These are phyloP conservation scores for Erpornis zantholeuca DNA, from an alignment of 2,113 vertebrate genomes.

Conservation along the genomic window DNA sequence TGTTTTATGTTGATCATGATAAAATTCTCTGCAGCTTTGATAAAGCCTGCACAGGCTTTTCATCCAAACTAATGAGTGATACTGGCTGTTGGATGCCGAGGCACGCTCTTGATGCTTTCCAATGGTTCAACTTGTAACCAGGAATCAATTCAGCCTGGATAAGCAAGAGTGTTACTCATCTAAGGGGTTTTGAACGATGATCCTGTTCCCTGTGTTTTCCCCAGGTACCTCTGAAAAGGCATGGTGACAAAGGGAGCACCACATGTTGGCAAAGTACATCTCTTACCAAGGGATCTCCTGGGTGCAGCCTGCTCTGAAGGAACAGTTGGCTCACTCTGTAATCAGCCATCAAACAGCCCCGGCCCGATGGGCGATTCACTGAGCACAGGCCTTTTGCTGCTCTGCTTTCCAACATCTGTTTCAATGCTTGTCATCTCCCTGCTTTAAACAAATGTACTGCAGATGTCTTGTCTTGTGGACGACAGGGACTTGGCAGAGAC, in stretches of 20 bases:
- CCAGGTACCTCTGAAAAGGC: neutral
- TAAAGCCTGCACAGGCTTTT: constrained; percentile 43
- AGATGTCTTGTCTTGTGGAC: constrained; percentile 60
- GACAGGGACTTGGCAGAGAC: constrained; percentile 50
- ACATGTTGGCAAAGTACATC: neutral
- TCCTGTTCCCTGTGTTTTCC: neutral
- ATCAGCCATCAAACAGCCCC: constrained; percentile 52
- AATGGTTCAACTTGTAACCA: neutral
- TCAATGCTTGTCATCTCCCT: constrained; percentile 61
- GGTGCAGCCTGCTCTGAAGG: neutral
- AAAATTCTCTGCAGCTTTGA: constrained; percentile 50
- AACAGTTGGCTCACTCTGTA: constrained; percentile 21
- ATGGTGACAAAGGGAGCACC: constrained; percentile 1
- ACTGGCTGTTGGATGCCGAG: constrained; percentile 33
- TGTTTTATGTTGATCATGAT: constrained; percentile 58
- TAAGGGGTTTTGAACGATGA: neutral
- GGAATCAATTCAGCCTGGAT: constrained; percentile 33
- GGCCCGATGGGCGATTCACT: constrained; percentile 7
- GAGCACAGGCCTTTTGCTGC: constrained; percentile 31
- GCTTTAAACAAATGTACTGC: constrained; percentile 61
- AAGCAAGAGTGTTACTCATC: constrained; percentile 18
- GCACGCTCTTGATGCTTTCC: constrained; percentile 38
- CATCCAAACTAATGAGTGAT: constrained; percentile 44
- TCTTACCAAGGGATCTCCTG: neutral
- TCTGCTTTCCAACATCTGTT: constrained; percentile 64